Percentiles rank a stretch among this genome's conserved stretches.
Conservation (phyloP, 2,113 vertebrate species). For the Callithrix jacchus region DNA sequence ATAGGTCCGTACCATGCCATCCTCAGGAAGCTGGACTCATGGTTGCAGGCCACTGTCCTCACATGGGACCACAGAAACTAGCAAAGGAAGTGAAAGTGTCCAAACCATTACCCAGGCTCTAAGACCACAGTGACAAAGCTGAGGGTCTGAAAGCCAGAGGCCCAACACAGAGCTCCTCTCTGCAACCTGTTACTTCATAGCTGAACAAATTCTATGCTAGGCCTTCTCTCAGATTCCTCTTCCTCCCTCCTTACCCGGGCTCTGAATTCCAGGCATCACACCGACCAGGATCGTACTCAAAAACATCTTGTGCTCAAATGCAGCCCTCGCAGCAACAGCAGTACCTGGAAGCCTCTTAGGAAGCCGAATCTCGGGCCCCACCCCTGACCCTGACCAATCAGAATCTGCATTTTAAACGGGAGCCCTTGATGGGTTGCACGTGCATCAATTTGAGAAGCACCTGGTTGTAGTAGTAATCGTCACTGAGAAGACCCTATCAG, state of each 20-base stretch:
- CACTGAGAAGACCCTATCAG: not conserved
- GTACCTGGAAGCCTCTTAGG: too few relatives aligned
- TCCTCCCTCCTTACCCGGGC: not conserved
- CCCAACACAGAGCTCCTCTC: too few relatives aligned
- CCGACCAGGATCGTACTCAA: rapidly evolving
- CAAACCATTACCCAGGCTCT: not conserved
- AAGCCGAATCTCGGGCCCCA: not conserved
- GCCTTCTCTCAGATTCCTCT: not conserved
- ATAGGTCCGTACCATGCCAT: not conserved
- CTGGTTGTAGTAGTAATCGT: not conserved
- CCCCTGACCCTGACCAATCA: not conserved
- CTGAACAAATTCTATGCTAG: rapidly evolving
- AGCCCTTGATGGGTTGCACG: not conserved
- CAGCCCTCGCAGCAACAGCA: not conserved
- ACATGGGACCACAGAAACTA: not conserved
- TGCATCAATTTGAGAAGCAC: not conserved
- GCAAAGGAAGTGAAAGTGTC: not conserved
- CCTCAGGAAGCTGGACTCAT: not conserved
- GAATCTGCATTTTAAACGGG: not conserved
- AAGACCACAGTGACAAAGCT: not conserved
- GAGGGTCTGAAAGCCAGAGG: not conserved
- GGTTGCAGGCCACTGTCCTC: not conserved
- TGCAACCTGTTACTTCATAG: not conserved
- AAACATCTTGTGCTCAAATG: not conserved
- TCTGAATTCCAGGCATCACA: not conserved